Percentiles rank a stretch among this genome's conserved stretches.
These are phyloP conservation scores for Picathartes gymnocephalus DNA, from an alignment of 2,113 vertebrate genomes.

Conservation along the genomic window DNA sequence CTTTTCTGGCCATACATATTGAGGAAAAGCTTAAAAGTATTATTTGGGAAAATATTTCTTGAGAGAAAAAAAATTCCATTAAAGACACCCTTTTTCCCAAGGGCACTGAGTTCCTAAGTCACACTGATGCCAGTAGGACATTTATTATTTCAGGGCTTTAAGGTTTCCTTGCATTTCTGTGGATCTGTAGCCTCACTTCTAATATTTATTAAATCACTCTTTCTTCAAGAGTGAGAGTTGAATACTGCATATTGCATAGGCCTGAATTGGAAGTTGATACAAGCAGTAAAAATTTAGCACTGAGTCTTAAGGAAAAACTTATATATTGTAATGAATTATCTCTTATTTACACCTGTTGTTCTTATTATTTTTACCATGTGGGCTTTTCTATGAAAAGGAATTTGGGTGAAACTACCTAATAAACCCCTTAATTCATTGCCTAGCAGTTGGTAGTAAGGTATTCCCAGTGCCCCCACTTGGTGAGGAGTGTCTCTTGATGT, in stretches of 20 bases:
- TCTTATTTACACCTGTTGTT: not conserved
- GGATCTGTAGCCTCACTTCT: not conserved
- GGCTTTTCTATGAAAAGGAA: not conserved
- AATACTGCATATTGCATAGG: not conserved
- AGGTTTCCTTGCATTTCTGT: not conserved
- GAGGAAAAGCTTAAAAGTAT: not conserved
- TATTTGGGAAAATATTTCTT: not conserved
- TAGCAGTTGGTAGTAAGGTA: not conserved
- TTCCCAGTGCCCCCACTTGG: rapidly evolving
- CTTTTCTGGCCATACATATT: not conserved
- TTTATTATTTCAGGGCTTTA: not conserved
- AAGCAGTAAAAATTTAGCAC: not conserved
- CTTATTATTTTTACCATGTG: not conserved
- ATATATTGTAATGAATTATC: not conserved
- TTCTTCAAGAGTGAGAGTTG: not conserved
- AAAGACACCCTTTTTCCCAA: not conserved
- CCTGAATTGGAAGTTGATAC: not conserved
- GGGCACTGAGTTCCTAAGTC: not conserved
- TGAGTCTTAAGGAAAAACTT: not conserved
- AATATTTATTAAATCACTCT: not conserved
- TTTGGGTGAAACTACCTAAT: not conserved
- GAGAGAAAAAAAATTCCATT: not conserved
- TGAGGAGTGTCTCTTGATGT: not conserved
- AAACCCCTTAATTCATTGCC: not conserved
- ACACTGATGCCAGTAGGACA: not conserved